Evolutionary conservation across 2,888 invertebrate genomes (phyloP), one percentile per base, ranked within the genome.

Genomic region (Ptilodon capucinus): DNA sequence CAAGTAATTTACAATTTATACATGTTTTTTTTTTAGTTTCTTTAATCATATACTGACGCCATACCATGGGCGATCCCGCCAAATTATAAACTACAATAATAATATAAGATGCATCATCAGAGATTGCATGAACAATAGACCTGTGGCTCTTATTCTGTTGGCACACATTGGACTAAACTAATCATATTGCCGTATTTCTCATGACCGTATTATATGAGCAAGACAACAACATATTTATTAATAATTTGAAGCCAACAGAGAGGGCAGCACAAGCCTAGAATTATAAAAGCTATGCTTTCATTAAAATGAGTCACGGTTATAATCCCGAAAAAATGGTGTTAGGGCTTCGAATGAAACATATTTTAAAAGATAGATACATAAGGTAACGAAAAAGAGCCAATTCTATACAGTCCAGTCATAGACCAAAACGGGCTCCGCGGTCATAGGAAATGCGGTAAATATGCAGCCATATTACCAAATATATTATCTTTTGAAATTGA

Each of bases 81-180:
- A 46, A 47, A 56, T 48, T 51, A 54, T 53, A 48, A 53, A 60
- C 60, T 63, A 65, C 52, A 55, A 61, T 65, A 65, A 65, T 53
- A 56, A 60, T 66, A 68, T 54, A 64, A 62, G 54, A 67, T 66
- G 55, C 65, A 58, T 65, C 44, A 53, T 51, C 54, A 60, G 60
- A 62, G 63, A 65, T 60, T 63, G n/a, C n/a, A 61, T 64, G 40
- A 71, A 72, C 64, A 66, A 64, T 60, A 69, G 57, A 68, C 63
- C n/a, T 11, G 16, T 8, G 13, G 13, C 53, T 54, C 55, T 54
- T 52, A 45, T 40, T 38, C 21, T 38, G 35, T 23, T 35, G 28
- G 17, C 30, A 17, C 34, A 39, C 25, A 40, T 25, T 1, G n/a
- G n/a, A 25, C 9, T 28, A 3, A 28, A 28, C 28, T 28, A 28